phyloP scores from a whole-genome alignment of 1,140 invertebrate species.

The Anthonomus grandis region DNA sequence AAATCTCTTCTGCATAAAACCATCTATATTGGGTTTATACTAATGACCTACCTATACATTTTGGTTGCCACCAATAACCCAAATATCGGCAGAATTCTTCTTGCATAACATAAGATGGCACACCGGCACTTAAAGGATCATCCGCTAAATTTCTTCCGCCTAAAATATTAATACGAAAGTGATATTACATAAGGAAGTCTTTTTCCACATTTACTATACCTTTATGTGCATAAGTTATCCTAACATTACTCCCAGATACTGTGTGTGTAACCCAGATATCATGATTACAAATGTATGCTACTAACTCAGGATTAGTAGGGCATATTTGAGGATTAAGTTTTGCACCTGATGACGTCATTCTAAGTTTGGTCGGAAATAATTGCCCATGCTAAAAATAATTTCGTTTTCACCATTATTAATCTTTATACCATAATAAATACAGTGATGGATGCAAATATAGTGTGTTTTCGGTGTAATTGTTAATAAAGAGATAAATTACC shows the following conservation, averaged over 20 bases:
- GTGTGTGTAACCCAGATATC: slow-evolving; percentile 88
- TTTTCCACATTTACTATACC: slow-evolving; percentile 49
- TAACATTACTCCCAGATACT: slow-evolving; percentile 64
- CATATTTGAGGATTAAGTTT: slow-evolving; percentile 89
- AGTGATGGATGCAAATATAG: neutral
- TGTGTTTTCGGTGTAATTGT: neutral
- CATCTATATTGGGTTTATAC: neutral
- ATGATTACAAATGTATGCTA: slow-evolving; percentile 85
- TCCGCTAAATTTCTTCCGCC: slow-evolving; percentile 63
- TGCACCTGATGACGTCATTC: slow-evolving; percentile 64
- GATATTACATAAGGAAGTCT: neutral
- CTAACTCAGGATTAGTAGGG: slow-evolving; percentile 78
- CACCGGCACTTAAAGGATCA: slow-evolving; percentile 85
- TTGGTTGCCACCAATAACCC: slow-evolving; percentile 97
- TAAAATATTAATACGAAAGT: neutral
- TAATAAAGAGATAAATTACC: slow-evolving; percentile 49
- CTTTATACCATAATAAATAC: neutral
- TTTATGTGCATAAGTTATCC: slow-evolving; percentile 81
- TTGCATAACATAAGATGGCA: slow-evolving; percentile 96
- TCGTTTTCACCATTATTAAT: slow-evolving; percentile 2
- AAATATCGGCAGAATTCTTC: slow-evolving; percentile 96
- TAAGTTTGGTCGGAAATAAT: slow-evolving; percentile 68
- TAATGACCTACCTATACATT: slow-evolving; percentile 55
- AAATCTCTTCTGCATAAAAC: too few species aligned
- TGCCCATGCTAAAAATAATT: slow-evolving; percentile 58